Conservation (phyloP, 2,888 invertebrate species). For the Xanthorhoe spadicearia region DNA sequence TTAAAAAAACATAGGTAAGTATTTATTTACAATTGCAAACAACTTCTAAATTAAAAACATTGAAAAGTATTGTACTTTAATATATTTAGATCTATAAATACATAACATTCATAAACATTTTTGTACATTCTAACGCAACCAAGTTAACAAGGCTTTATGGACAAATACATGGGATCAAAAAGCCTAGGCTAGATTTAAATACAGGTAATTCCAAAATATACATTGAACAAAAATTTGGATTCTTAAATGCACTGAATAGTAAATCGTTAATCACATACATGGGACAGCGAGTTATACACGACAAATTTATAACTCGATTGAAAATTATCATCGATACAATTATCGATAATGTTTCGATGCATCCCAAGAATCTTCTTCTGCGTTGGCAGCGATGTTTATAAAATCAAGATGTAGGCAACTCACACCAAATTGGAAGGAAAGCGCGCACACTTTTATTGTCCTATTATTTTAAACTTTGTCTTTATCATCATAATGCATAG, state of each 20-base stretch:
- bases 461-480: too few species aligned
- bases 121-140: conserved; percentile 25
- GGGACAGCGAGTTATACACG: neutral
- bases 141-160: conserved; percentile 14
- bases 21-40: too few species aligned
- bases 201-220: neutral
- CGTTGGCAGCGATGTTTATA: neutral
- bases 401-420: too few species aligned
- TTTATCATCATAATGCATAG: too few species aligned
- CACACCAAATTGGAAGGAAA: too few species aligned
- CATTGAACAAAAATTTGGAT: neutral
- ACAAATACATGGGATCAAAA: conserved; percentile 15
- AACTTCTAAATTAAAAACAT: too few species aligned
- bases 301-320: too few species aligned
- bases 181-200: conserved; percentile 10
- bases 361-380: neutral
- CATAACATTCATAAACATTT: conserved; percentile 9
- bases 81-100: conserved; percentile 24
- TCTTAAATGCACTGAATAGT: neutral
- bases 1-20: too few species aligned
- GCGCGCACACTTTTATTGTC: too few species aligned
- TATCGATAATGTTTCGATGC: neutral
- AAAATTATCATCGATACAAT: neutral
- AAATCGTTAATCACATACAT: neutral
- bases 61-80: neutral